Conservation (phyloP, 2,797 vertebrate genomes). For the Anas bernieri region DNA sequence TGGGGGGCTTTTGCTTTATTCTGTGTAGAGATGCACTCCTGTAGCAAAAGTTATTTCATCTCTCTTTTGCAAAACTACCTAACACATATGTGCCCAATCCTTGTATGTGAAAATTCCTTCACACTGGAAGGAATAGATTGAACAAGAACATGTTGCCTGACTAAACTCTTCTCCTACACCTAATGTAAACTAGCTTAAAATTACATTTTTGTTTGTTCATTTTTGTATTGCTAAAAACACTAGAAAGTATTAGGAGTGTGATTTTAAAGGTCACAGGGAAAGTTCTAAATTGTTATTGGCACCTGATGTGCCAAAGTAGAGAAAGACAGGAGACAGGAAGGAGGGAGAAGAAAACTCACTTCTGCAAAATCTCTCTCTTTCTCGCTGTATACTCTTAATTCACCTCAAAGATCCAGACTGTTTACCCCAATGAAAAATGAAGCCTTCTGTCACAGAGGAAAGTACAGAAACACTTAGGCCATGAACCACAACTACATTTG, state of each 20-base stretch:
- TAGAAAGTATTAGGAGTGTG: background rate
- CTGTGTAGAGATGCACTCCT: background rate
- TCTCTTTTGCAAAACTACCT: background rate
- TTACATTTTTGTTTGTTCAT: background rate
- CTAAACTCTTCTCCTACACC: background rate
- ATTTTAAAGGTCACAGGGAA: background rate
- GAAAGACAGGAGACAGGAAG: background rate
- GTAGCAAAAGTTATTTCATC: background rate
- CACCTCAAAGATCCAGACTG: background rate
- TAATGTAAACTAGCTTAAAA: background rate
- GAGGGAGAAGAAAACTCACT: background rate
- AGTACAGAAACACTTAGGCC: background rate
- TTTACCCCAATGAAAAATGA: background rate
- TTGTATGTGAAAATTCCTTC: background rate
- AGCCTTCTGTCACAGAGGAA: background rate
- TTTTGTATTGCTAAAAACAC: background rate
- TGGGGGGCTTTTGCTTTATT: background rate
- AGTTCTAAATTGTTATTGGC: background rate
- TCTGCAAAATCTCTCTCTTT: background rate
- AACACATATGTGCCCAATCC: background rate
- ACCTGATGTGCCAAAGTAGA: background rate
- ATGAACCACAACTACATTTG: background rate
- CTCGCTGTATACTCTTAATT: background rate
- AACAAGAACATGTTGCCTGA: rapidly evolving
- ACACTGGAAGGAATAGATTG: background rate